Evolutionary conservation across 2,888 invertebrate genomes (phyloP), one percentile per base, ranked within the genome.

Genomic region (Hyppa rectilinea): DNA sequence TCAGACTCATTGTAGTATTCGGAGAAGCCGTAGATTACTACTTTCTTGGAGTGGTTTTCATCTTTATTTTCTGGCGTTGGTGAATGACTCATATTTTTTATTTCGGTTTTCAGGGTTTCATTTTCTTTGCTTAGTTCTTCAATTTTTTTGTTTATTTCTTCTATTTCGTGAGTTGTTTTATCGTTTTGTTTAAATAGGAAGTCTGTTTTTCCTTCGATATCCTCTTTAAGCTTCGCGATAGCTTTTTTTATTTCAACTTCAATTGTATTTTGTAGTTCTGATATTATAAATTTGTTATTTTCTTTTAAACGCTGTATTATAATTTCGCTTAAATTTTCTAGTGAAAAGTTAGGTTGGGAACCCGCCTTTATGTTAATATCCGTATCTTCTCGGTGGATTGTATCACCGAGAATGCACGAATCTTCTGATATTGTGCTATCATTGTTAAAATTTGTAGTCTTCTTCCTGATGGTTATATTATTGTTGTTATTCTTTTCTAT

Each of bases 381-480:
- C 36, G 34, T 36, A n/a, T 53, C 10, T 53, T 53, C 53, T 53
- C n/a, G 53, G 53, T 9, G 34, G 20, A 53, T 36, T n/a, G 53
- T 53, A 53, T 53, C 53, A n/a, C 53, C 53, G 9, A 53, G 34
- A 4, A 53, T 14, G 31, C 50, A 20, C 2, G 53, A 53, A n/a
- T 34, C 34, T 10, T 53, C 53, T 10, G 53, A 36, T 34, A 52
- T 14, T 31, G 52, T 31, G 17, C 3, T 52, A 17, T 52, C 31
- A 20, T 52, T 52, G 31, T 31, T 29, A 17, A 17, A 31, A 12
- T 31, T 52, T 14, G 17, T 31, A 29, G 14, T 14, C 5, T 31
- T 50, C 17, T 50, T 50, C 31, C 50, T 50, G 17, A 50, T 50
- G 14, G 50, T 50, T 5, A 50, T 31, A 5, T 50, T 50, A 29